These are phyloP conservation scores for Styela clava DNA, from an alignment of 23 tunicate genomes.

Conservation along the genomic window DNA sequence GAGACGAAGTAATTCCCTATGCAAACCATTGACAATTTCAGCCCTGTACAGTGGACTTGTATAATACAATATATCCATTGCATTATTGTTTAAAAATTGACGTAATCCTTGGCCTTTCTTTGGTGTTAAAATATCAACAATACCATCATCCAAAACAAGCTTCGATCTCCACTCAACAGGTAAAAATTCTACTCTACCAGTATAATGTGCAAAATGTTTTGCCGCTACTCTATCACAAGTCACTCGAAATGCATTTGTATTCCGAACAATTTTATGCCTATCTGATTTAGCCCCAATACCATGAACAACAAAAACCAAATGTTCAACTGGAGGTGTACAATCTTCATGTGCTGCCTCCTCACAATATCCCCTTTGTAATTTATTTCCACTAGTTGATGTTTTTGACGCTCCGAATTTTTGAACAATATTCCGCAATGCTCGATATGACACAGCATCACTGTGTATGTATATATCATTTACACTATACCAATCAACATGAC, in stretches of 20 bases:
- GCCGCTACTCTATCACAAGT: slow-evolving; percentile 44
- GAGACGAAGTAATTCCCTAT: slow-evolving; percentile 45
- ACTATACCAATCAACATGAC: slow-evolving; percentile 88
- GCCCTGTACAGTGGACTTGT: slow-evolving; percentile 63
- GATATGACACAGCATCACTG: slow-evolving; percentile 78
- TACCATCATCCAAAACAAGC: slow-evolving; percentile 56
- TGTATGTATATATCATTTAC: slow-evolving; percentile 74
- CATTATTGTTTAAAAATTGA: slow-evolving; percentile 71
- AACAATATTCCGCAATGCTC: slow-evolving; percentile 76
- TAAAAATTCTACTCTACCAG: slow-evolving; percentile 54
- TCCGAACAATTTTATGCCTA: slow-evolving; percentile 77
- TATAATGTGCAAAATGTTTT: slow-evolving; percentile 42
- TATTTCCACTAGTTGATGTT: slow-evolving; percentile 70
- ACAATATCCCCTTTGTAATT: slow-evolving; percentile 70
- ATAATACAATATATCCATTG: slow-evolving; percentile 84
- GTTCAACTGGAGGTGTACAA: slow-evolving; percentile 46
- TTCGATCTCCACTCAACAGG: slow-evolving; percentile 92
- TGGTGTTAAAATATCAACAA: slow-evolving; percentile 74
- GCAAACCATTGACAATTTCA: slow-evolving; percentile 59
- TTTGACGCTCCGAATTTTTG: slow-evolving; percentile 72
- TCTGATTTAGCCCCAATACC: slow-evolving; percentile 88
- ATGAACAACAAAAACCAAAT: slow-evolving; percentile 83
- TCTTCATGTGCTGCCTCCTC: slow-evolving; percentile 56
- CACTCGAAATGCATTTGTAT: slow-evolving; percentile 61
- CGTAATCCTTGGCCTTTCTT: slow-evolving; percentile 67